Conservation (phyloP, 53 echinoderm and acorn worm genomes). For the Astropecten irregularis region DNA sequence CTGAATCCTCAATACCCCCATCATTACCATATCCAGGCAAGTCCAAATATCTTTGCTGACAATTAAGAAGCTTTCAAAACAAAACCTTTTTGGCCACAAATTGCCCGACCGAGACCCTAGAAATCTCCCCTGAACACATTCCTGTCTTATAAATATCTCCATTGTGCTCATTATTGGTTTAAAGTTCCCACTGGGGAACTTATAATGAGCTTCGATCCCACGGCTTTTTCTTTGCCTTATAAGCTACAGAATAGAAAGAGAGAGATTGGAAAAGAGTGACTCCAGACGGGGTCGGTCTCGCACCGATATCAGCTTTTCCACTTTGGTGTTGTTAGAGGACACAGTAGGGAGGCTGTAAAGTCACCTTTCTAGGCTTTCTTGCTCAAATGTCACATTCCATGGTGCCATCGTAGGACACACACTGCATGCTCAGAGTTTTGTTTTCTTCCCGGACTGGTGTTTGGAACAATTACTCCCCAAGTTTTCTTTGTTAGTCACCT, state of each 20-base stretch:
- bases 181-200: slow-evolving; percentile 62
- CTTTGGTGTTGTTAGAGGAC: slow-evolving; percentile 14
- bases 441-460: background rate
- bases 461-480: slow-evolving; percentile 13
- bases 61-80: background rate
- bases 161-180: slow-evolving; percentile 45
- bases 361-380: slow-evolving; percentile 26
- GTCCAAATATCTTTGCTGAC: background rate
- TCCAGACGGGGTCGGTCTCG: slow-evolving; percentile 1
- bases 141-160: slow-evolving; percentile 47
- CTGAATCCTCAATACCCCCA: too few species aligned
- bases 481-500: background rate
- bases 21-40: slow-evolving; percentile 16
- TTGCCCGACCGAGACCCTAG: too few species aligned
- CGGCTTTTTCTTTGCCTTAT: slow-evolving; percentile 44
- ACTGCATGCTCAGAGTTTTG: background rate
- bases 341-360: background rate
- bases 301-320: slow-evolving; percentile 41
- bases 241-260: slow-evolving; percentile 28
- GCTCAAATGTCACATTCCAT: slow-evolving; percentile 49
- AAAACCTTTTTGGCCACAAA: slow-evolving; percentile 17
- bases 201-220: slow-evolving; percentile 49
- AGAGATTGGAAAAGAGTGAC: background rate
- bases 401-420: slow-evolving; percentile 6
- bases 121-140: slow-evolving; percentile 14